Evolutionary conservation across 2,888 invertebrate genomes (phyloP).

Genomic region (Troides helena): DNA sequence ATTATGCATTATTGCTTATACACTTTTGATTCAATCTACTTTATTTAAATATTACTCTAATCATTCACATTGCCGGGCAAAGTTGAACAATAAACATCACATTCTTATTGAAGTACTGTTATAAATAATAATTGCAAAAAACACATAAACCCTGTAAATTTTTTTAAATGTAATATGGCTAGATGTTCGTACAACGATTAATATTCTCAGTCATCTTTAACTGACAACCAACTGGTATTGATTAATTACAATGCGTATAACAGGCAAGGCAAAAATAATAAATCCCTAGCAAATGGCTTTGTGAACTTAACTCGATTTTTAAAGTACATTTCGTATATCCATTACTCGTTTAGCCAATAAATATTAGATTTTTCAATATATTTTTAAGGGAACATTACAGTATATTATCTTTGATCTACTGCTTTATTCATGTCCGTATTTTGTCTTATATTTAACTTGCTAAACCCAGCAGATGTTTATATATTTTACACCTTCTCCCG

Average conservation of each 20-base stretch:
- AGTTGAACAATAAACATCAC: too few relatives aligned
- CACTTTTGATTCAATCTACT: too few relatives aligned
- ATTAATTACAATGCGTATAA: conserved; percentile 47
- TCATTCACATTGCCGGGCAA: too few relatives aligned
- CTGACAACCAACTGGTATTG: conserved; percentile 47
- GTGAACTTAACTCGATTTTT: neutral
- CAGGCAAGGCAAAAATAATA: conserved; percentile 34
- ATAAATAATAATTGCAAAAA: neutral
- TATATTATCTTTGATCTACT: too few relatives aligned
- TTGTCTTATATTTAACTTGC: too few relatives aligned
- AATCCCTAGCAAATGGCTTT: neutral
- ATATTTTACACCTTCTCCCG: too few relatives aligned
- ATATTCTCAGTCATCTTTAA: conserved; percentile 56
- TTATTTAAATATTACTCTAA: too few relatives aligned
- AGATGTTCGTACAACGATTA: conserved; percentile 49
- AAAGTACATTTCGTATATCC: neutral
- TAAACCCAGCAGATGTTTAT: too few relatives aligned
- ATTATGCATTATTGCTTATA: neutral
- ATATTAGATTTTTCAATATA: neutral
- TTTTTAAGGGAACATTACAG: too few relatives aligned
- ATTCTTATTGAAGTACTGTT: too few relatives aligned
- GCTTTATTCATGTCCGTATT: too few relatives aligned
- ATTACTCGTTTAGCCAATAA: neutral
- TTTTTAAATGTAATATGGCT: neutral
- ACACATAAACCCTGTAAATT: neutral